Conservation (phyloP, 2,797 vertebrate genomes). For the Gallinago nigripennis region DNA sequence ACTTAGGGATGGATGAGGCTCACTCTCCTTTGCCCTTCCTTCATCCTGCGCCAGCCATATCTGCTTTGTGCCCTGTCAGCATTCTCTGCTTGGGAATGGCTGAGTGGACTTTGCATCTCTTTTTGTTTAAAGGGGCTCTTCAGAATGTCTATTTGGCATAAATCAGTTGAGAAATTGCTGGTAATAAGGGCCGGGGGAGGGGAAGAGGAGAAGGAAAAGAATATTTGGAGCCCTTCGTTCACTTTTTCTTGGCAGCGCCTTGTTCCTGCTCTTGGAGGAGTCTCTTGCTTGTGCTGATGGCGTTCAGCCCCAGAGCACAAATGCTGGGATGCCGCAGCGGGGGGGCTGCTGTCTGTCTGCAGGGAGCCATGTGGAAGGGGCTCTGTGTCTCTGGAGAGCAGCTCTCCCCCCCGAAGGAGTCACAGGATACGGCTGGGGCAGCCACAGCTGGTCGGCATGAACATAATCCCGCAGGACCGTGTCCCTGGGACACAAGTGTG, state of each 20-base stretch:
- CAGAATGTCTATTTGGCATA: neutral
- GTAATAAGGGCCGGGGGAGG: neutral
- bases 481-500: slow-evolving; percentile 60
- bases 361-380: slow-evolving; percentile 34
- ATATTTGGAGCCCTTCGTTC: rapidly evolving
- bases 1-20: slow-evolving; percentile 11
- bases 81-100: slow-evolving; percentile 8
- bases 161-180: neutral
- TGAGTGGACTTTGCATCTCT: neutral
- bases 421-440: slow-evolving; percentile 51
- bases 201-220: neutral
- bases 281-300: neutral
- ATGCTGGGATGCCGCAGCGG: neutral
- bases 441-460: slow-evolving; percentile 61
- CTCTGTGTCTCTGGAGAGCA: neutral
- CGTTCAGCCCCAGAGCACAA: neutral
- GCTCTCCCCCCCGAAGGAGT: slow-evolving; percentile 41
- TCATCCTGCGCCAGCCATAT: neutral
- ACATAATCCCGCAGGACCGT: slow-evolving; percentile 56
- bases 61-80: slow-evolving; percentile 6
- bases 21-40: neutral
- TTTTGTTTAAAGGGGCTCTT: neutral
- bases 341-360: neutral
- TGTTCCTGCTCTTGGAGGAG: neutral
- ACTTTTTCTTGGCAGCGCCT: neutral